phyloP scores from a whole-genome alignment of 1,140 invertebrate genomes.

The Heterodera schachtii region DNA sequence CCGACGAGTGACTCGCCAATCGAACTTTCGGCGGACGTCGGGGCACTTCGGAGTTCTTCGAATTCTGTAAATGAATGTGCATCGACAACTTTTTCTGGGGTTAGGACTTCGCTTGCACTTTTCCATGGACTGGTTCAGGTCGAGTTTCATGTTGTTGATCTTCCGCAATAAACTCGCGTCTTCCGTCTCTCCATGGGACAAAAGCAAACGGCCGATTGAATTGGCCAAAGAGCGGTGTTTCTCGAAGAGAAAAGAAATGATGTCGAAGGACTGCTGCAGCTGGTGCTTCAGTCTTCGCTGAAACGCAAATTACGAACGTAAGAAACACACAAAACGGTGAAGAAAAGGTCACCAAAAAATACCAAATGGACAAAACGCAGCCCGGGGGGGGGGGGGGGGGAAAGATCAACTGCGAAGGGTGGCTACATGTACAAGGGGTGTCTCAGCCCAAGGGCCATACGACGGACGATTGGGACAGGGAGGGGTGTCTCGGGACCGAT shows the following conservation, averaged over 20 bases:
- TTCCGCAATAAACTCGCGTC: not conserved
- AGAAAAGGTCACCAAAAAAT: not conserved
- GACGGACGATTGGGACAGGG: no score
- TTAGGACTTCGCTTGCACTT: not conserved
- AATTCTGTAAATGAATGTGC: conserved; percentile 6
- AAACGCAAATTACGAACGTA: not conserved
- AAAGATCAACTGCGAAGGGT: no score
- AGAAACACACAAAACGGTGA: not conserved
- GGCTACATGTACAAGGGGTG: no score
- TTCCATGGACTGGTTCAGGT: conserved; percentile 22
- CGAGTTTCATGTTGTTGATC: not conserved
- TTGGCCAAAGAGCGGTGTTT: not conserved
- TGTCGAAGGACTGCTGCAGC: not conserved
- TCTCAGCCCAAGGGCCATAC: no score
- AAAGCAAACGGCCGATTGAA: not conserved
- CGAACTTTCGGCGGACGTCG: conserved; percentile 18
- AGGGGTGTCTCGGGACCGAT: no score
- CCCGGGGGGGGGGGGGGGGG: no score
- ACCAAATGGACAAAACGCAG: no score
- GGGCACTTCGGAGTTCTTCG: conserved; percentile 14
- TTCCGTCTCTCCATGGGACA: not conserved
- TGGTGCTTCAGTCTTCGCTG: not conserved
- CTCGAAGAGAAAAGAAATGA: not conserved
- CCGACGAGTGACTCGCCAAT: not conserved
- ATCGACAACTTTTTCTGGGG: not conserved